These are phyloP conservation scores for Stegodyphus mimosarum DNA, from an alignment of 1,140 invertebrate species.

Conservation along the genomic window DNA sequence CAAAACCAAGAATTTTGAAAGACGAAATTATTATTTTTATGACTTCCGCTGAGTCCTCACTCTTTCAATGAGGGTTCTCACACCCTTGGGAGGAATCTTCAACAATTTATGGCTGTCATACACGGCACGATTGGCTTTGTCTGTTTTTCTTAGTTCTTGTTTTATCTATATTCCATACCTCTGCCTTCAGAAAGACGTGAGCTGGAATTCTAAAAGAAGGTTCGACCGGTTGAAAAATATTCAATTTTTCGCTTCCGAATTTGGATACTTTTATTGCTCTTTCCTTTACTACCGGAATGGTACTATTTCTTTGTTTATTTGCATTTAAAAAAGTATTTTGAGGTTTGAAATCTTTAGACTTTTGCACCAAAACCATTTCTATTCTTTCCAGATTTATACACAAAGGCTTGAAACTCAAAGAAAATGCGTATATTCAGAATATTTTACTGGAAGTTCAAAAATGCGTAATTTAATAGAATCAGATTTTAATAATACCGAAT, in stretches of 20 bases:
- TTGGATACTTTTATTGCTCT: slow-evolving; percentile 41
- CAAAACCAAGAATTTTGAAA: too few species aligned
- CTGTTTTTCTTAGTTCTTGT: slow-evolving; percentile 22
- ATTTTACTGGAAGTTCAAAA: too few species aligned
- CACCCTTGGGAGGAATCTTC: slow-evolving; percentile 14
- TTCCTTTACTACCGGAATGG: slow-evolving; percentile 15
- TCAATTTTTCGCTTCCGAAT: slow-evolving; percentile 55
- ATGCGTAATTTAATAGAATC: too few species aligned
- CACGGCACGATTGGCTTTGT: slow-evolving; percentile 33
- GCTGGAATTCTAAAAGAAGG: slow-evolving; percentile 32
- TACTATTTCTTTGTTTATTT: slow-evolving; percentile 34
- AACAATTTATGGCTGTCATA: slow-evolving; percentile 54
- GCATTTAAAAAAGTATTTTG: slow-evolving; percentile 9
- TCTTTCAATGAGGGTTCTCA: not conserved
- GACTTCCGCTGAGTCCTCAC: not conserved
- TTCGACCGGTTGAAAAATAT: slow-evolving; percentile 56
- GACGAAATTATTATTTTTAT: not conserved
- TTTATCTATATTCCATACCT: slow-evolving; percentile 39
- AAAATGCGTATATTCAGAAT: too few species aligned
- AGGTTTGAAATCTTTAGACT: slow-evolving; percentile 8
- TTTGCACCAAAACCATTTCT: not conserved
- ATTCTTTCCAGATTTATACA: not conserved
- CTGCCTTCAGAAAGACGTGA: slow-evolving; percentile 44
- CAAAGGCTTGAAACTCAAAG: not conserved
- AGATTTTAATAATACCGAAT: too few species aligned